These are phyloP conservation scores for Aselliscus stoliczkanus DNA, from an alignment of 2,797 vertebrate species.

Conservation along the genomic window DNA sequence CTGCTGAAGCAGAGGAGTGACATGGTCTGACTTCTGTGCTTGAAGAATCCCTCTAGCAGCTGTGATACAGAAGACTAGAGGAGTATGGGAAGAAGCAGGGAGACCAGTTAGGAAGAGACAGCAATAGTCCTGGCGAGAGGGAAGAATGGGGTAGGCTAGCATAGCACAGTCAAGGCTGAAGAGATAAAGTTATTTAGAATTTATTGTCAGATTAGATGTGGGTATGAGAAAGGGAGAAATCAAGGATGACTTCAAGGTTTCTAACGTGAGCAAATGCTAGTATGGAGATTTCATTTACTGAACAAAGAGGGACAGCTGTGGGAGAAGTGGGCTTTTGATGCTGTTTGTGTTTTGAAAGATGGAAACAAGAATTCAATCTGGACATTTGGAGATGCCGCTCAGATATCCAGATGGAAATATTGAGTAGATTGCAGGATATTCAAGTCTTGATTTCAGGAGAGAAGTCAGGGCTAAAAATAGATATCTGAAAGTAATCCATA, in stretches of 20 bases:
- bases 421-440: neutral
- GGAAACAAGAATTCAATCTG: neutral
- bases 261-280: neutral
- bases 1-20: neutral
- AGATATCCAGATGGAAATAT: neutral
- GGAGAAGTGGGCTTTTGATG: neutral
- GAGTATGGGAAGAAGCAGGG: neutral
- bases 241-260: neutral
- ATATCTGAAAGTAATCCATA: neutral
- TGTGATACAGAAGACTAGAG: neutral
- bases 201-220: neutral
- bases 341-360: neutral
- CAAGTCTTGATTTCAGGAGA: neutral
- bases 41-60: neutral
- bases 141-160: neutral
- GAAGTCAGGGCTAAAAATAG: slow-evolving; percentile 11
- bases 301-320: neutral
- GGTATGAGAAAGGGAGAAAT: neutral
- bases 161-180: neutral
- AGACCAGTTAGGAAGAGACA: neutral
- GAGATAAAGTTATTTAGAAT: neutral
- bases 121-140: neutral
- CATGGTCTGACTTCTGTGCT: neutral
- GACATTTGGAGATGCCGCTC: neutral
- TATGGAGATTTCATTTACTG: neutral